Percentiles rank a stretch among this genome's conserved stretches.
Evolutionary conservation across 2,113 vertebrate species (phyloP).

Genomic region (Sylvietta virens): DNA sequence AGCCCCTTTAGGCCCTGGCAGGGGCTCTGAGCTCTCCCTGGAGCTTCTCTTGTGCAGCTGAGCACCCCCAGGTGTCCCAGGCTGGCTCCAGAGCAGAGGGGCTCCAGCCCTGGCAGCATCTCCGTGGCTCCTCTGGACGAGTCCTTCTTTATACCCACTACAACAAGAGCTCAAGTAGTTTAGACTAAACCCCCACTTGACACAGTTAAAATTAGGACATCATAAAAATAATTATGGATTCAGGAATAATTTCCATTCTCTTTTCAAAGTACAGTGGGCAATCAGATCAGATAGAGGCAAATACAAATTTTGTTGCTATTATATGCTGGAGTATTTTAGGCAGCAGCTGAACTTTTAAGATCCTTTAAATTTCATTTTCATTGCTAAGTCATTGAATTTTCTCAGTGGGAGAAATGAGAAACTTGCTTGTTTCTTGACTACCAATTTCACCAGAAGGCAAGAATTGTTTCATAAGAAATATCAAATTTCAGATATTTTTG

Average conservation of each 20-base stretch:
- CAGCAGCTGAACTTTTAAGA: not conserved
- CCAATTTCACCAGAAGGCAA: not conserved
- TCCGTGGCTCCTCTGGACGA: rapidly evolving
- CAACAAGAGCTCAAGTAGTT: not conserved
- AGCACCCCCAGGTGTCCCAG: rapidly evolving
- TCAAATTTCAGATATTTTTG: not conserved
- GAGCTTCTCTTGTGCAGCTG: not conserved
- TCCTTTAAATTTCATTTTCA: not conserved
- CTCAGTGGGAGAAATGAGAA: not conserved
- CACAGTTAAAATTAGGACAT: not conserved
- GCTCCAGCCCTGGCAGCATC: not conserved
- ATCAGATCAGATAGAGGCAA: not conserved
- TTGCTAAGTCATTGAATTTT: not conserved
- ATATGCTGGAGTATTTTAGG: not conserved
- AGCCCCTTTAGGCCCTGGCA: not conserved
- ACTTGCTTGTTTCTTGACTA: not conserved
- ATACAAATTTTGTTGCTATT: not conserved
- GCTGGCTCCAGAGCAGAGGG: not conserved
- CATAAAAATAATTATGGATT: not conserved
- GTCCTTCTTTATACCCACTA: not conserved
- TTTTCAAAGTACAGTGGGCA: not conserved
- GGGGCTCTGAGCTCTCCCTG: not conserved
- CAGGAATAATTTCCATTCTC: not conserved
- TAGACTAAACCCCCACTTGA: not conserved
- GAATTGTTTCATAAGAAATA: not conserved